phyloP scores from a whole-genome alignment of 2,888 invertebrate genomes.

The Heliconius charithonia region DNA sequence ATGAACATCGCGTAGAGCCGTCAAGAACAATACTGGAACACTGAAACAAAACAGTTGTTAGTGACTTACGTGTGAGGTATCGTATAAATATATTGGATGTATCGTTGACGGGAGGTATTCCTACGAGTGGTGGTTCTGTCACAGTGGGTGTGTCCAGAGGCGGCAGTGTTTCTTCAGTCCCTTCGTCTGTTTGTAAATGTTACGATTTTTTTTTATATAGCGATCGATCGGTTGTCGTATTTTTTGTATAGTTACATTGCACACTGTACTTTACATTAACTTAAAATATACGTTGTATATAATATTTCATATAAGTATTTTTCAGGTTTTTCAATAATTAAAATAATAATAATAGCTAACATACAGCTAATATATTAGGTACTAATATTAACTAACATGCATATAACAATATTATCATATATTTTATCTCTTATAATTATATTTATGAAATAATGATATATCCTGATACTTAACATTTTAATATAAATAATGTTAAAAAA shows the following conservation, averaged over 20 bases:
- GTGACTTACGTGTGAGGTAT: constrained; percentile 79
- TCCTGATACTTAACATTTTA: no score
- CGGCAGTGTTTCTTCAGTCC: constrained; percentile 57
- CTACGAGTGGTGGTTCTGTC: constrained; percentile 59
- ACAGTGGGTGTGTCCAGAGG: constrained; percentile 55
- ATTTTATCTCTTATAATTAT: no score
- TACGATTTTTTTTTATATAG: constrained; percentile 56
- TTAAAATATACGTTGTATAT: neutral
- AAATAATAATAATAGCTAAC: no score
- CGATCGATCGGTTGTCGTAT: constrained; percentile 76
- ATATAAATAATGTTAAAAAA: neutral
- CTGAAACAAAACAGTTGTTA: constrained; percentile 66
- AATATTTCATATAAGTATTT: no score
- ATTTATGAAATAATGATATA: neutral
- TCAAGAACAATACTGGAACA: constrained; percentile 7
- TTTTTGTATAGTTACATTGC: constrained; percentile 52
- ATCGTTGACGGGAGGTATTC: constrained; percentile 67
- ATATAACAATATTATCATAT: neutral
- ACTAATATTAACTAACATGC: neutral
- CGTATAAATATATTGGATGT: constrained; percentile 70
- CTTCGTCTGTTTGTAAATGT: constrained; percentile 70
- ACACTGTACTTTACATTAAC: neutral
- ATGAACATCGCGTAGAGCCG: neutral
- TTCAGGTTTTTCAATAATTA: no score
- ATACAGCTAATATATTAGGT: no score